Conservation (phyloP, 2,113 vertebrate species). For the Scomber japonicus region DNA sequence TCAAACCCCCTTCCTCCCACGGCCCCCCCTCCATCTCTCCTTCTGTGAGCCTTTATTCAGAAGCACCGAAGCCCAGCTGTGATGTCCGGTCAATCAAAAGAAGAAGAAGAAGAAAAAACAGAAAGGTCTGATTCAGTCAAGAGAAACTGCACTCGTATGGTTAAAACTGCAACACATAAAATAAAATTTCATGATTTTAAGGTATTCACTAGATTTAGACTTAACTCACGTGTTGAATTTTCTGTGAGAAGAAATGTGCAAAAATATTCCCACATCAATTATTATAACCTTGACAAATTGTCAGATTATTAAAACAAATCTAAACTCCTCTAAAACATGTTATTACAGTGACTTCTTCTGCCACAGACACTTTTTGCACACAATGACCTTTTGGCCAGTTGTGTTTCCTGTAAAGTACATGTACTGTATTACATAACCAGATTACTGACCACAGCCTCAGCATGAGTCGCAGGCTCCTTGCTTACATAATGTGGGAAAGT, state of each 20-base stretch:
- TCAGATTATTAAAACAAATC: not conserved
- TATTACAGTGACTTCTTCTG: not conserved
- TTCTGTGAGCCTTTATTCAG: slow-evolving; percentile 68
- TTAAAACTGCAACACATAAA: not conserved
- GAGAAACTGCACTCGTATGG: not conserved
- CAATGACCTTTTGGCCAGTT: not conserved
- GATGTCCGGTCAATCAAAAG: slow-evolving; percentile 22
- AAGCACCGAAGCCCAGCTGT: slow-evolving; percentile 71
- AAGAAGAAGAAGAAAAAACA: slow-evolving; percentile 23
- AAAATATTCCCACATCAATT: not conserved
- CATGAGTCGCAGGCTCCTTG: slow-evolving; percentile 1
- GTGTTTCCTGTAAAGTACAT: slow-evolving; percentile 12
- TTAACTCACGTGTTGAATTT: not conserved
- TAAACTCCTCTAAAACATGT: not conserved
- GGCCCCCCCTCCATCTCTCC: slow-evolving; percentile 50
- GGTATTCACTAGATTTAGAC: too few relatives aligned
- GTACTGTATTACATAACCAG: slow-evolving; percentile 23
- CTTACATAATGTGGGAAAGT: slow-evolving; percentile 72
- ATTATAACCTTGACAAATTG: not conserved
- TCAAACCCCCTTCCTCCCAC: slow-evolving; percentile 55
- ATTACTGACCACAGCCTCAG: not conserved
- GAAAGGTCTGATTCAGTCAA: slow-evolving; percentile 5
- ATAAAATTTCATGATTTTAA: not conserved
- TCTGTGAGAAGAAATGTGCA: not conserved
- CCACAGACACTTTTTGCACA: not conserved